These are phyloP conservation scores for Sorex fumeus DNA, from an alignment of 2,113 vertebrate species.

Conservation along the genomic window DNA sequence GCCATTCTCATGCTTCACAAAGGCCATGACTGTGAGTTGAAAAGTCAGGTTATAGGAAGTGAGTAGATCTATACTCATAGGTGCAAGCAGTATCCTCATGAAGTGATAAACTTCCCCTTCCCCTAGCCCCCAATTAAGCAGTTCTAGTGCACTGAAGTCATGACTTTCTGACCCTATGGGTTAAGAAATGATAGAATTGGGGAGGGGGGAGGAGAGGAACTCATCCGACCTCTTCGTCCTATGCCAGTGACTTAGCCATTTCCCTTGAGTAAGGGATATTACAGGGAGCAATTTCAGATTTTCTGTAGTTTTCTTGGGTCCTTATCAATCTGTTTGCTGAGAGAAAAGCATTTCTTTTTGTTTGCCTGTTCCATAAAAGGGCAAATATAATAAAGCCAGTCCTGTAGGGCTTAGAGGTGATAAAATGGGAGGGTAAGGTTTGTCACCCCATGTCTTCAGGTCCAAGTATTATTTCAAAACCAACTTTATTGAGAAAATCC, in stretches of 20 bases:
- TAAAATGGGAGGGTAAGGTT: rapidly evolving
- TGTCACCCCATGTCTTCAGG: background rate
- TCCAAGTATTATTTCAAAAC: background rate
- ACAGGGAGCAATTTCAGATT: background rate
- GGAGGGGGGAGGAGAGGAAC: background rate
- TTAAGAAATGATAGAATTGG: background rate
- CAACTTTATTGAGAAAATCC: slow-evolving; percentile 15
- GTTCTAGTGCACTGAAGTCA: background rate
- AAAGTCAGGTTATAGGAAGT: background rate
- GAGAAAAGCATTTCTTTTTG: background rate
- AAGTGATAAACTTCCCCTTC: background rate
- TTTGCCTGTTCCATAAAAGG: background rate
- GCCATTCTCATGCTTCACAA: background rate
- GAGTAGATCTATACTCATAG: rapidly evolving
- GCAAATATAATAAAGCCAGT: background rate
- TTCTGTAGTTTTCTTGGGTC: background rate
- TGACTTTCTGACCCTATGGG: background rate
- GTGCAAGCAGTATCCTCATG: background rate
- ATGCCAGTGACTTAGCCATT: background rate
- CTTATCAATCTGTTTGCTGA: background rate
- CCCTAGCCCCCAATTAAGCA: background rate
- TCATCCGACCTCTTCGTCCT: background rate
- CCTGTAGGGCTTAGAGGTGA: background rate
- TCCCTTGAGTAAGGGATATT: rapidly evolving
- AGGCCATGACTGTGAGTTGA: background rate